Base-by-base conservation (phyloP, 2,113 vertebrate genomes). In the Eulemur macaco region DNA sequence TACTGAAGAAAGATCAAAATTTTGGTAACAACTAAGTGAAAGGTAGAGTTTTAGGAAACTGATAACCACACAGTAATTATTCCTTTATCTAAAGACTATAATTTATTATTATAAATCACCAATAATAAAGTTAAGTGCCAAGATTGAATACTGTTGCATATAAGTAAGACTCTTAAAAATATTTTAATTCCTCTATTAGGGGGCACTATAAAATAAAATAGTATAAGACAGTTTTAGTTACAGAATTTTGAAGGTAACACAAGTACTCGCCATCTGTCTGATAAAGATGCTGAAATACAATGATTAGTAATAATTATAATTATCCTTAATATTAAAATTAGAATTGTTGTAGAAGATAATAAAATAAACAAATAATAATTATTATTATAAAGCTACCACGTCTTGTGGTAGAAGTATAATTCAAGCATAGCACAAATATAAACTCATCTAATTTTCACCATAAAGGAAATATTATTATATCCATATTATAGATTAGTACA, bases 1-100 rank as follows among this genome's bases (percentile, higher is more conserved):
- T 91, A 94, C n/a, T 85, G n/a, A 94, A 82, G 31, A 87, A 92
- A 93, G 4, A 58, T 2, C 76, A 94, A 80, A 88, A 31, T n/a
- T 69, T 58, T 21, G 8, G 2, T 63, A 89, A 89, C 25, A 89
- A 58, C 8, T 12, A 42, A 52, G 31, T 69, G 25, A 95, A 91
- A 69, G n/a, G 17, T 29, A 84, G 80, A 91, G 45, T 25, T 73
- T 92, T n/a, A 78, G 0, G 0, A 74, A 96, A 50, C 8, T 47
- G 18, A 64, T 52, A 91, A 84, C 7, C 18, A 90, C 6, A 88
- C 7, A 42, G 27, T 50, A 83, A 86, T 34, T 81, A 68, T 3
- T 56, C 64, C 39, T 58, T 50, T 69, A 96, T 64, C 11, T 47
- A 91, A 89, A 97, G 12, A 20, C 11, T 88, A 73, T 68, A 42